phyloP scores from a whole-genome alignment of 2,113 vertebrate species.

The Aphelocoma coerulescens region DNA sequence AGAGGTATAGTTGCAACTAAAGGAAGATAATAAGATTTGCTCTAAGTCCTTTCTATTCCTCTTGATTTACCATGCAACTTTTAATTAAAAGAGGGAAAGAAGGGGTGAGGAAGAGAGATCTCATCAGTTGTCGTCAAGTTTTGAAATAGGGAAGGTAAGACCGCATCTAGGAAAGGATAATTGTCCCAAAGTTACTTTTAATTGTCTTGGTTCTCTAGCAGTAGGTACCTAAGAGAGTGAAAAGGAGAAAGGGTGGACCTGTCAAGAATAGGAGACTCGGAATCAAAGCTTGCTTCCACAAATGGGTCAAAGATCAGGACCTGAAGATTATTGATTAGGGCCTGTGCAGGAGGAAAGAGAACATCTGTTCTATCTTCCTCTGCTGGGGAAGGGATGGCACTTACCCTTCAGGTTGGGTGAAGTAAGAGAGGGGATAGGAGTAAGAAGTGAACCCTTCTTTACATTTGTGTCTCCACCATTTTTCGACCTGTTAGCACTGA shows the following conservation, averaged over 20 bases:
- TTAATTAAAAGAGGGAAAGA: conserved; percentile 1
- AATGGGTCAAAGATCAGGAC: background rate
- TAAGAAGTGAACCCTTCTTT: background rate
- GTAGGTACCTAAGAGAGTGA: background rate
- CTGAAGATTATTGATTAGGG: background rate
- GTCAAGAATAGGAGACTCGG: background rate
- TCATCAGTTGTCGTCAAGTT: background rate
- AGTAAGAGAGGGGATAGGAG: background rate
- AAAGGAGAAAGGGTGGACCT: background rate
- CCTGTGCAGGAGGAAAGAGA: background rate
- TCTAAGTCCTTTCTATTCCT: background rate
- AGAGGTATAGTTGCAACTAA: background rate
- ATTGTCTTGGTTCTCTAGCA: background rate
- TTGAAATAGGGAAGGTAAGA: background rate
- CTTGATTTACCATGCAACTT: background rate
- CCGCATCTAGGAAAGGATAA: background rate
- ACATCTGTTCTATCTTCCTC: background rate
- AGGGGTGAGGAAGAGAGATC: background rate
- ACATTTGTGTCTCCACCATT: background rate
- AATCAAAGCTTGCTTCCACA: background rate
- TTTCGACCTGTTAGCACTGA: background rate
- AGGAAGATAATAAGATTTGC: background rate
- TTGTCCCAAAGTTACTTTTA: background rate
- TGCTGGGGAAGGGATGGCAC: background rate
- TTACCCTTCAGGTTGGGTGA: background rate